Conservation (phyloP, 1,140 invertebrate species). For the Drosophila triauraria region DNA sequence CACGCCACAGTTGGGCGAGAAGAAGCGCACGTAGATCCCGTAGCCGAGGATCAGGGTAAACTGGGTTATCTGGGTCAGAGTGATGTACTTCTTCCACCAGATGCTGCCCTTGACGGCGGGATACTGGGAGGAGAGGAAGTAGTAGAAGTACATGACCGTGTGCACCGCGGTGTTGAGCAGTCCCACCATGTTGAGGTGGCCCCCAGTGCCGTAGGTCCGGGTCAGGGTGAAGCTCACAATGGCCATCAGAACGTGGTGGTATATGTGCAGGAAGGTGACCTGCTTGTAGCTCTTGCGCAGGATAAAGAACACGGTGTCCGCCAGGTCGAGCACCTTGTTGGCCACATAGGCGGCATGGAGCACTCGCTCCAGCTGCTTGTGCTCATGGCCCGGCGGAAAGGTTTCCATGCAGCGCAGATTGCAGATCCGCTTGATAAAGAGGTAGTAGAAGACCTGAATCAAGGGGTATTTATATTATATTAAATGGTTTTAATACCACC, state of each 20-base stretch:
- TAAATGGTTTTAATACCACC: not conserved
- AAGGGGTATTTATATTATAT: not conserved
- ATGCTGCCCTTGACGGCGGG: conserved; percentile 88
- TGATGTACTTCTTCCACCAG: conserved; percentile 95
- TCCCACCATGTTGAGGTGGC: conserved; percentile 89
- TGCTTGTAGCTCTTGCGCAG: conserved; percentile 94
- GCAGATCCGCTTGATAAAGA: conserved; percentile 47
- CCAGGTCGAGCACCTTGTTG: conserved; percentile 86
- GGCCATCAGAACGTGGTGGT: conserved; percentile 90
- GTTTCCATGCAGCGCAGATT: conserved; percentile 57
- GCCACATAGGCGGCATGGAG: conserved; percentile 56
- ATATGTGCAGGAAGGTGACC: conserved; percentile 93
- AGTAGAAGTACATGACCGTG: conserved; percentile 92
- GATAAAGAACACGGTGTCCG: conserved; percentile 93
- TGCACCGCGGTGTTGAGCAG: conserved; percentile 93
- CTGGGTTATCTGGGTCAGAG: conserved; percentile 91
- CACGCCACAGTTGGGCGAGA: conserved; percentile 89
- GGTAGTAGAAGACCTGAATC: conserved; percentile 56
- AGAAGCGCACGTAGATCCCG: conserved; percentile 87
- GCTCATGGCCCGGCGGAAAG: conserved; percentile 53
- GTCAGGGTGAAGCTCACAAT: conserved; percentile 20
- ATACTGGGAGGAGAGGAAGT: conserved; percentile 89
- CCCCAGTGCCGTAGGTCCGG: conserved; percentile 86
- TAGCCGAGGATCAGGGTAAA: conserved; percentile 90
- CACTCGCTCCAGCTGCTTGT: conserved; percentile 49